Evolutionary conservation across 2,797 vertebrate species (phyloP).

Genomic region (Furcifer pardalis): DNA sequence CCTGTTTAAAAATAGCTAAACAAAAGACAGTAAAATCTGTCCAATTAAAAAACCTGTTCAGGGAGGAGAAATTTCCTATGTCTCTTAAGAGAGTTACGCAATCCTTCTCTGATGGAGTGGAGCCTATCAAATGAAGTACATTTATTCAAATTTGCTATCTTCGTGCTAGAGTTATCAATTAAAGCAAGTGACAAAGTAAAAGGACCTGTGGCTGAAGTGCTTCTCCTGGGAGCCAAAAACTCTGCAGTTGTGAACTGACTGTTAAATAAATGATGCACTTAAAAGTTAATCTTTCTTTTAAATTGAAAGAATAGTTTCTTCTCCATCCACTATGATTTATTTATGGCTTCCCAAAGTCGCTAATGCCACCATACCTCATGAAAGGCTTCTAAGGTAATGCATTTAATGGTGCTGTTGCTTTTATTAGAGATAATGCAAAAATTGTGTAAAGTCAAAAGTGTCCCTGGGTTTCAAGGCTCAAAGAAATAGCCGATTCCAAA

Average conservation of each 20-base stretch:
- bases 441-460: not conserved
- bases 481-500: not conserved
- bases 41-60: not conserved
- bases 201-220: conserved; percentile 13
- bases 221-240: conserved; percentile 5
- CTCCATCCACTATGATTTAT: conserved; percentile 28
- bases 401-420: conserved; percentile 15
- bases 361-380: conserved; percentile 28
- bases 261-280: conserved; percentile 39
- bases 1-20: no score
- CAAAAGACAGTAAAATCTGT: not conserved
- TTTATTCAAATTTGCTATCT: conserved; percentile 21
- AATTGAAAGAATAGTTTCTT: conserved; percentile 29
- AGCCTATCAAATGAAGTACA: conserved; percentile 18
- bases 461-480: not conserved
- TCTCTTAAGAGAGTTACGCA: not conserved
- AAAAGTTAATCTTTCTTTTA: conserved; percentile 41
- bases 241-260: conserved; percentile 8
- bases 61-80: not conserved
- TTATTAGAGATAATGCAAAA: conserved; percentile 23
- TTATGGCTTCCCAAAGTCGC: conserved; percentile 23
- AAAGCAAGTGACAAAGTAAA: conserved; percentile 17
- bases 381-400: conserved; percentile 20
- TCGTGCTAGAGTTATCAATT: conserved; percentile 20
- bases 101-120: not conserved